Conservation (phyloP, 2,113 vertebrate species). For the Aspiorhynchus laticeps region DNA sequence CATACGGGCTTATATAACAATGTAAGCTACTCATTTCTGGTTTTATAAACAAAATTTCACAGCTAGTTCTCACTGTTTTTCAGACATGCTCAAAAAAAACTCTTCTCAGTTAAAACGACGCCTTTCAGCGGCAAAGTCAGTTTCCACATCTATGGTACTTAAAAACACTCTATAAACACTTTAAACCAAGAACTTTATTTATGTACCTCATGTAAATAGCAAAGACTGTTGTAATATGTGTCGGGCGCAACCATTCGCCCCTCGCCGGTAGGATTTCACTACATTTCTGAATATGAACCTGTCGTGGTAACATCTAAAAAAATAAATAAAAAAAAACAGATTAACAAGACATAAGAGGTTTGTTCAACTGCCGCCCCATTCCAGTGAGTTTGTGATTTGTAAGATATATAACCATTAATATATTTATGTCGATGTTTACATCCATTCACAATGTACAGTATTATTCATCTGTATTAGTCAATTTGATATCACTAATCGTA, state of each 20-base stretch:
- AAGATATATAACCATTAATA: slow-evolving; percentile 76
- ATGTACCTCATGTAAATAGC: slow-evolving; percentile 63
- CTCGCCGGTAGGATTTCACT: slow-evolving; percentile 33
- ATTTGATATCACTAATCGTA: slow-evolving; percentile 61
- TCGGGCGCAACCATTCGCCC: slow-evolving; percentile 24
- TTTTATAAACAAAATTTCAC: slow-evolving; percentile 31
- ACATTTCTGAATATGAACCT: slow-evolving; percentile 35
- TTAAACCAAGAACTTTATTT: slow-evolving; percentile 47
- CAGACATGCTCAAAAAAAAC: neutral
- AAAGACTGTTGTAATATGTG: slow-evolving; percentile 35
- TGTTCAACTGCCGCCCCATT: slow-evolving; percentile 66
- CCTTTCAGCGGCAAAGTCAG: neutral
- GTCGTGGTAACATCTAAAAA: slow-evolving; percentile 18
- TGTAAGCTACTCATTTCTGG: slow-evolving; percentile 5
- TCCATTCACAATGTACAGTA: slow-evolving; percentile 60
- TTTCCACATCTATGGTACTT: slow-evolving; percentile 39
- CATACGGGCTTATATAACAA: neutral
- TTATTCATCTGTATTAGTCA: slow-evolving; percentile 60
- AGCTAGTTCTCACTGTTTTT: slow-evolving; percentile 39
- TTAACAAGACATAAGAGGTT: slow-evolving; percentile 29
- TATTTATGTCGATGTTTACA: slow-evolving; percentile 76
- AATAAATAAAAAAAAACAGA: neutral
- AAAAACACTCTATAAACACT: slow-evolving; percentile 44
- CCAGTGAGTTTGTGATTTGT: slow-evolving; percentile 75
- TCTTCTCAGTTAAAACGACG: neutral